phyloP scores from a whole-genome alignment of 2,888 invertebrate species.

The Zaprionus bogoriensis region DNA sequence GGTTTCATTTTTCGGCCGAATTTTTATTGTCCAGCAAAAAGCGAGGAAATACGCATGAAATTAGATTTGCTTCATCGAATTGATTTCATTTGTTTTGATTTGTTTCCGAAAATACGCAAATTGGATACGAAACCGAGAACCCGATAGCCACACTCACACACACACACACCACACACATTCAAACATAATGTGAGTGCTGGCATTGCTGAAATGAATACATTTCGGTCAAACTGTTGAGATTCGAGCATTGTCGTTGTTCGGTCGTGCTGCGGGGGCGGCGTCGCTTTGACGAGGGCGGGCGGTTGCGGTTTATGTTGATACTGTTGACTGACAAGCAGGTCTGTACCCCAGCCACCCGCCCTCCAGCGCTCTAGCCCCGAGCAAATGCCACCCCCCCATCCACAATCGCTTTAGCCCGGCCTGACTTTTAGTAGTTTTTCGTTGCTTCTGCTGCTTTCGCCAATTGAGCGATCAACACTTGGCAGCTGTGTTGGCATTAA shows the following conservation, averaged over 20 bases:
- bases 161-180: conserved; percentile 15
- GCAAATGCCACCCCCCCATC: conserved; percentile 8
- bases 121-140: conserved; percentile 60
- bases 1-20: conserved; percentile 48
- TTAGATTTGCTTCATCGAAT: conserved; percentile 76
- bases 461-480: conserved; percentile 70
- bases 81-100: conserved; percentile 75
- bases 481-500: conserved; percentile 69
- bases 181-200: conserved; percentile 18
- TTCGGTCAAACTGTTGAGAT: conserved; percentile 58
- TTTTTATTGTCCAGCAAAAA: conserved; percentile 68
- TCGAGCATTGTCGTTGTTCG: conserved; percentile 34
- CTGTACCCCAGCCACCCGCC: conserved; percentile 4
- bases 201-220: conserved; percentile 70
- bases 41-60: conserved; percentile 74
- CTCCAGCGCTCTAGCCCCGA: not conserved
- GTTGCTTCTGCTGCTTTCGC: conserved; percentile 27
- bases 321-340: conserved; percentile 52
- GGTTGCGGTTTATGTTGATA: conserved; percentile 67
- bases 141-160: conserved; percentile 12
- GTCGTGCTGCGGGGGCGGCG: conserved; percentile 2
- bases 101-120: conserved; percentile 75
- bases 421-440: conserved; percentile 68
- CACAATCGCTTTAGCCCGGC: conserved; percentile 8
- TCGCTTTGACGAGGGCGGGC: conserved; percentile 40